phyloP scores from a whole-genome alignment of 2,797 vertebrate species.

The Silurus lanzhouensis region DNA sequence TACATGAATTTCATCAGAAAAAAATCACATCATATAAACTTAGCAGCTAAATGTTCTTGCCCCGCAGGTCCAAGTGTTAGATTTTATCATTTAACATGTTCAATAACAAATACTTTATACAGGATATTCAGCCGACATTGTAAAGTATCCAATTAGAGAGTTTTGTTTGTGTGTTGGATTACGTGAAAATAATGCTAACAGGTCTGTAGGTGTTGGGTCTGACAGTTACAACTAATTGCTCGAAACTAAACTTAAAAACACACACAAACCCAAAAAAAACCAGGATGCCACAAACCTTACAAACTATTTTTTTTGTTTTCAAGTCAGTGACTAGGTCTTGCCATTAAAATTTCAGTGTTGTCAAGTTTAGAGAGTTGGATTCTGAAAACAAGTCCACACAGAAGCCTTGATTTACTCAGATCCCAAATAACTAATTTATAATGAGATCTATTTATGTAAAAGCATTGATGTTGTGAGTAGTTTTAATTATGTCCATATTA shows the following conservation, averaged over 20 bases:
- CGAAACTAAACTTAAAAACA: background rate
- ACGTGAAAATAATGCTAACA: background rate
- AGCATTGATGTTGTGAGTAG: background rate
- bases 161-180: background rate
- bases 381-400: background rate
- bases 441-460: background rate
- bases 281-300: background rate
- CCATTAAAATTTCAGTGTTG: background rate
- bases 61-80: background rate
- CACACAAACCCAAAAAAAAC: background rate
- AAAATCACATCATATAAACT: background rate
- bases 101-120: background rate
- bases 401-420: background rate
- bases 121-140: background rate
- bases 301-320: background rate
- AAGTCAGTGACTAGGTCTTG: background rate
- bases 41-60: background rate
- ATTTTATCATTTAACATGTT: conserved; percentile 3
- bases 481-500: background rate
- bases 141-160: background rate
- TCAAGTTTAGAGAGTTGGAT: background rate
- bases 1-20: background rate
- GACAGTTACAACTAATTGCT: background rate
- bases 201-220: background rate
- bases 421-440: background rate